Evolutionary conservation across 2,797 vertebrate species (phyloP), one percentile per base, ranked within the genome.

Genomic region (Rhabdophis nuchalis): DNA sequence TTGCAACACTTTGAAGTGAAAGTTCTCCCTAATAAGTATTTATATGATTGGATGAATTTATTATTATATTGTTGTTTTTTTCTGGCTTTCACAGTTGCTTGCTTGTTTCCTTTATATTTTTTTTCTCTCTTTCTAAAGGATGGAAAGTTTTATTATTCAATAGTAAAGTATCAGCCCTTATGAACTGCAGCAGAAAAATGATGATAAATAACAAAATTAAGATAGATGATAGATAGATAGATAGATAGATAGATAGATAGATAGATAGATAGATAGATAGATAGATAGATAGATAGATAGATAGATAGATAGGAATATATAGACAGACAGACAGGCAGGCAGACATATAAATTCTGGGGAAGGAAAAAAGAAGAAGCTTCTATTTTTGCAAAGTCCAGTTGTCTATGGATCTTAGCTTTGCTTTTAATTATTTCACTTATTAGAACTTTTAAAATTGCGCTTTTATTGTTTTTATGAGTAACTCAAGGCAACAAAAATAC

Each of bases 1-100:
- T 93, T 95, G 93, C 92, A 94, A 93, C 94, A 94, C 90, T 96
- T 85, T 93, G 92, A 96, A 96, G 94, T 96, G 92, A 96, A 86
- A 96, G 93, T 95, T 96, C 93, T 95, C 91, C 94, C 92, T 95
- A 25, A 20, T 61, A 93, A 82, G 0, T 95, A 92, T 93, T 95
- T 94, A 94, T 95, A 36, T 86, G 29, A n/a, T 16, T 68, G n/a
- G 60, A 13, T 64, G 29, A n/a, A n/a, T 18, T 72, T 36, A 36
- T 72, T 36, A 36, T 36, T 72, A 72, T 20, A 36, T 72, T 72
- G n/a, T 72, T 72, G 95, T 54, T 93, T 92, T 92, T 93, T 82
- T 89, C 93, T 94, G 0, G 92, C 90, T 88, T 82, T 64, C 85
- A 32, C 46, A 29, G 82, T 93, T 56, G 25, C 85, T 90, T 46